These are phyloP conservation scores for Dynastes tityus DNA, from an alignment of 2,888 invertebrate species.

Conservation along the genomic window DNA sequence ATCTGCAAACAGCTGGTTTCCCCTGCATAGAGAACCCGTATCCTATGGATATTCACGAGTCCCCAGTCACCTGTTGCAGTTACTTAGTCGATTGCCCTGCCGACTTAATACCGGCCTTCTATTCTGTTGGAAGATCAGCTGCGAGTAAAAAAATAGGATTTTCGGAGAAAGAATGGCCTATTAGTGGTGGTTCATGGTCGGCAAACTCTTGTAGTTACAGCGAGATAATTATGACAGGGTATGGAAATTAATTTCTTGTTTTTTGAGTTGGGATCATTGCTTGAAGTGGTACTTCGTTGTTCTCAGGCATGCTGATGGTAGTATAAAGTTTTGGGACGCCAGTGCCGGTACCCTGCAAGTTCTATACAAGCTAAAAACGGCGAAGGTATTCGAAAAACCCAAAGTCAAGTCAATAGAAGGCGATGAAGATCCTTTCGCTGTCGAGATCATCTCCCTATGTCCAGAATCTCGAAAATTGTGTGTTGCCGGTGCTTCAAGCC, in stretches of 20 bases:
- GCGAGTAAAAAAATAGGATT: constrained; percentile 86
- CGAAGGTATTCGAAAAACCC: constrained; percentile 89
- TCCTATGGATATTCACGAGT: constrained; percentile 99
- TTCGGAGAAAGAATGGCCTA: constrained; percentile 96
- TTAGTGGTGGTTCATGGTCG: constrained; percentile 97
- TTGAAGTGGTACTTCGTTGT: too few species aligned
- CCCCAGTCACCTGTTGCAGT: constrained; percentile 96
- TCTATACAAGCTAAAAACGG: constrained; percentile 97
- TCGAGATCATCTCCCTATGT: constrained; percentile 92
- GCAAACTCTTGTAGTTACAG: constrained; percentile 97
- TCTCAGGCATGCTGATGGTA: constrained; percentile 95
- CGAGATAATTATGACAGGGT: constrained; percentile 99
- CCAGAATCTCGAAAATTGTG: constrained; percentile 93
- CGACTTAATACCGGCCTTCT: constrained; percentile 97
- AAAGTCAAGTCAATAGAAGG: constrained; percentile 77
- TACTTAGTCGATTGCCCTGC: constrained; percentile 99
- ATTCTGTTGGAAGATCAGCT: constrained; percentile 89
- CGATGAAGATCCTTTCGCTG: constrained; percentile 91
- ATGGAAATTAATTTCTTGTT: constrained; percentile 57
- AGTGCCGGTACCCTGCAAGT: constrained; percentile 96
- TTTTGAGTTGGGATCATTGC: constrained; percentile 53
- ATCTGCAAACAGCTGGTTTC: constrained; percentile 95
- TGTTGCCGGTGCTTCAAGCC: constrained; percentile 92
- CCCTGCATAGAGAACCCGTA: constrained; percentile 99
- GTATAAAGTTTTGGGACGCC: constrained; percentile 99